Conservation (phyloP, 2,888 invertebrate species). For the Oligia strigilis region DNA sequence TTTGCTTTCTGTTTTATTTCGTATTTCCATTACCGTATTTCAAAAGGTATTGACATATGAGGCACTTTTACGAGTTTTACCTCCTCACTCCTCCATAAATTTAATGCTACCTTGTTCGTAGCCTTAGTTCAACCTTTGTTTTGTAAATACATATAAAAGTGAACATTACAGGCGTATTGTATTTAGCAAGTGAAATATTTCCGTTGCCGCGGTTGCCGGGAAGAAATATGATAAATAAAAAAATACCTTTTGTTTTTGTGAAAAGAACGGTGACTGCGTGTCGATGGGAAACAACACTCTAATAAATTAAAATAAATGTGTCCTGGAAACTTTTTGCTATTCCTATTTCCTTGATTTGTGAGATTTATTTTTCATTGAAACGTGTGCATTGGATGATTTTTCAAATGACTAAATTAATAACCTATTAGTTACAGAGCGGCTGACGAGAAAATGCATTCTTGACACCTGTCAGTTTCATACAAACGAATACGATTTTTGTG, state of each 20-base stretch:
- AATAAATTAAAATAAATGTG: constrained; percentile 52
- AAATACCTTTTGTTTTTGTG: constrained; percentile 59
- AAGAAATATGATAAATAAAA: constrained; percentile 57
- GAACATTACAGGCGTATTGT: constrained; percentile 62
- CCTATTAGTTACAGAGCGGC: not conserved
- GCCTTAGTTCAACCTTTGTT: constrained; percentile 74
- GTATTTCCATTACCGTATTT: constrained; percentile 91
- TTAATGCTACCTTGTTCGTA: constrained; percentile 82
- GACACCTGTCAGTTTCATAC: not conserved
- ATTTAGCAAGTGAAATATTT: constrained; percentile 61
- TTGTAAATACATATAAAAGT: constrained; percentile 68
- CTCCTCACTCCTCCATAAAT: constrained; percentile 82
- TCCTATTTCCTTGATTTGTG: not conserved
- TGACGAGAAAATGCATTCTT: not conserved
- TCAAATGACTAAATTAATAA: not conserved
- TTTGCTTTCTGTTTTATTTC: constrained; percentile 91
- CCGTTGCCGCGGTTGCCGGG: constrained; percentile 39
- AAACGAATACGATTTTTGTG: not conserved
- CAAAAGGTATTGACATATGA: constrained; percentile 90
- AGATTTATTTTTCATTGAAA: constrained; percentile 3
- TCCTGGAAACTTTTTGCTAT: constrained; percentile 1
- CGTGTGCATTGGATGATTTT: not conserved
- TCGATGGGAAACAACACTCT: constrained; percentile 55
- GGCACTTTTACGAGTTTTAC: constrained; percentile 89
- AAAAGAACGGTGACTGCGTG: constrained; percentile 51